phyloP scores from a whole-genome alignment of 2,888 invertebrate genomes.

The Drosophila algonquin region DNA sequence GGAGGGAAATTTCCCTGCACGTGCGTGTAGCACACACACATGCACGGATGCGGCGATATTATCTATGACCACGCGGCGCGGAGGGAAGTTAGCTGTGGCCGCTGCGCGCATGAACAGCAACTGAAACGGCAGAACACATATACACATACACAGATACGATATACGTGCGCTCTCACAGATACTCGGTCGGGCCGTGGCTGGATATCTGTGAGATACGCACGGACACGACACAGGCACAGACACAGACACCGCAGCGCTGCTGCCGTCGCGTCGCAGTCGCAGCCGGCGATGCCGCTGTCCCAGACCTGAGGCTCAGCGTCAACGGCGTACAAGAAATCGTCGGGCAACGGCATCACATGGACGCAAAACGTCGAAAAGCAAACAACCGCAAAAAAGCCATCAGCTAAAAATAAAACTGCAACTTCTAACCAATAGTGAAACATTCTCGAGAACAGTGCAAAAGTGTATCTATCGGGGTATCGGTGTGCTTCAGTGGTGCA shows the following conservation, averaged over 20 bases:
- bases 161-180: constrained; percentile 64
- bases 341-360: constrained; percentile 83
- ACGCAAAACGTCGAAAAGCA: constrained; percentile 85
- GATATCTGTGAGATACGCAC: constrained; percentile 80
- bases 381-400: constrained; percentile 83
- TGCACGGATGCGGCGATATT: constrained; percentile 41
- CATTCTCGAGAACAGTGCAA: constrained; percentile 19
- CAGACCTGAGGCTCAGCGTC: constrained; percentile 54
- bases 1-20: constrained; percentile 35
- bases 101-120: constrained; percentile 43
- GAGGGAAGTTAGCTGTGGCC: constrained; percentile 33
- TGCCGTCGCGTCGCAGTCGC: constrained; percentile 37
- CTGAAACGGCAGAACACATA: constrained; percentile 12
- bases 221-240: constrained; percentile 68
- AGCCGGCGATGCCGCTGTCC: constrained; percentile 37
- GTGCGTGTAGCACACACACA: constrained; percentile 20
- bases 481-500: constrained; percentile 1
- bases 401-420: constrained; percentile 66
- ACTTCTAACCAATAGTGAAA: constrained; percentile 27
- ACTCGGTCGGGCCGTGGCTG: constrained; percentile 47
- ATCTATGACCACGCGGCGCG: constrained; percentile 32
- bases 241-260: constrained; percentile 58
- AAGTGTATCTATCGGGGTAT: background rate
- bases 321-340: constrained; percentile 79
- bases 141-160: constrained; percentile 60